These are phyloP conservation scores for Galagoides demidoff DNA, from an alignment of 2,797 vertebrate genomes.

Conservation along the genomic window DNA sequence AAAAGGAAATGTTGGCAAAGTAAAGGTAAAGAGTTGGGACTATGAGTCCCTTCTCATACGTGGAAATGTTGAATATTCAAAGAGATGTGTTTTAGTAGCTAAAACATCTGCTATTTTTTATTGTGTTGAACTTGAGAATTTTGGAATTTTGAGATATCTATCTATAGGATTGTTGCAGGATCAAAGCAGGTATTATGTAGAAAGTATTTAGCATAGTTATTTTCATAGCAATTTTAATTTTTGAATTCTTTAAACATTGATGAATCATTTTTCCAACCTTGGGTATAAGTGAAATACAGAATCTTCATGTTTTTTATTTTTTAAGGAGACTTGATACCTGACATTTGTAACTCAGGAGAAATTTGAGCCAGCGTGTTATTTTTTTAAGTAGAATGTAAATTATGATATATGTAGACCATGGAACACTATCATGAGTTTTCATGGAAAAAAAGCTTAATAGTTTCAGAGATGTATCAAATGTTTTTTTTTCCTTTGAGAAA, in stretches of 20 bases:
- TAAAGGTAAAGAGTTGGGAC: background rate
- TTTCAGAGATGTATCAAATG: background rate
- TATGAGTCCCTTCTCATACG: background rate
- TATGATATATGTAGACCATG: background rate
- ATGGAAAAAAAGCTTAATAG: background rate
- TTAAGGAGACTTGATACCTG: background rate
- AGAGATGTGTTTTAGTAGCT: background rate
- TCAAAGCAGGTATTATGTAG: background rate
- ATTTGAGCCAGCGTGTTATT: background rate
- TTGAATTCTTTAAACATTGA: constrained; percentile 2
- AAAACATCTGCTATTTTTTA: background rate
- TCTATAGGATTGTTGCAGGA: background rate
- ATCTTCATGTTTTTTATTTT: background rate
- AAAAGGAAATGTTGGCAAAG: background rate
- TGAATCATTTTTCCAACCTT: background rate
- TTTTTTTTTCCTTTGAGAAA: no score
- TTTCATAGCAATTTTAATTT: constrained; percentile 15
- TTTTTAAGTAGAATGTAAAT: background rate
- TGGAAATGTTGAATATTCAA: background rate
- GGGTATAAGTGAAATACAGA: background rate
- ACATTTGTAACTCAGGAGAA: background rate
- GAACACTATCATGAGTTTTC: background rate
- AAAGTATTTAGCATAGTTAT: constrained; percentile 9
- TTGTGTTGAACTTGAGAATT: constrained; percentile 10
- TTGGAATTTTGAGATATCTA: constrained; percentile 22